Base-by-base conservation (phyloP, 2,113 vertebrate genomes). In the Thalassarche chlororhynchos region DNA sequence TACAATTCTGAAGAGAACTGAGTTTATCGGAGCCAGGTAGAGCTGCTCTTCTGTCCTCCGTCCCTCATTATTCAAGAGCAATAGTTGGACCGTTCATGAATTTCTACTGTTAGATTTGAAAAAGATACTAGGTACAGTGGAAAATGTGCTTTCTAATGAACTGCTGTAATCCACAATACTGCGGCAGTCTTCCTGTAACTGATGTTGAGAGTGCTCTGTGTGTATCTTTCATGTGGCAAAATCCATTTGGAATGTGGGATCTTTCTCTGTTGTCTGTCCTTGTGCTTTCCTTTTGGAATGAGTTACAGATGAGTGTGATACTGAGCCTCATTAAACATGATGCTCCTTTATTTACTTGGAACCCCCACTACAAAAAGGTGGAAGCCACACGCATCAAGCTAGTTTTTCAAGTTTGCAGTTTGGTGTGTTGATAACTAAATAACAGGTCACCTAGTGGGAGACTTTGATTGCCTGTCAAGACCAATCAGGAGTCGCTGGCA, bases 401-500 rank as follows among this genome's bases (percentile, higher is more conserved):
- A 60, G 32, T 60, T 88, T 90, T 86, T 93, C 17, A 80, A 69
- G 75, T 88, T 91, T 89, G 65, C 81, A 71, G 74, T 91, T 94
- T 11, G 49, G n/a, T 79, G 47, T 89, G 84, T 94, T 94, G 91
- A 82, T 91, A 94, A 89, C 77, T 94, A 87, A 92, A 94, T 94
- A 94, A 64, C 38, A 79, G 77, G 68, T 94, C 93, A 71, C 87
- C 84, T 92, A 70, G 42, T 89, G 91, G 65, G 94, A 93, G 78
- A 64, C 52, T 87, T 60, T 95, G 96, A 89, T 94, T 93, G 93
- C 91, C 61, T 95, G 93, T 95, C 74, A 96, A 95, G 78, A 28
- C 77, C 77, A 64, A 34, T 93, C 87, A 89, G 32, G 52, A 82
- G 40, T 84, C 74, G 64, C 69, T 71, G 84, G 26, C 47, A 60